Evolutionary conservation across 2,113 vertebrate genomes (phyloP).

Genomic region (Platysteira castanea): DNA sequence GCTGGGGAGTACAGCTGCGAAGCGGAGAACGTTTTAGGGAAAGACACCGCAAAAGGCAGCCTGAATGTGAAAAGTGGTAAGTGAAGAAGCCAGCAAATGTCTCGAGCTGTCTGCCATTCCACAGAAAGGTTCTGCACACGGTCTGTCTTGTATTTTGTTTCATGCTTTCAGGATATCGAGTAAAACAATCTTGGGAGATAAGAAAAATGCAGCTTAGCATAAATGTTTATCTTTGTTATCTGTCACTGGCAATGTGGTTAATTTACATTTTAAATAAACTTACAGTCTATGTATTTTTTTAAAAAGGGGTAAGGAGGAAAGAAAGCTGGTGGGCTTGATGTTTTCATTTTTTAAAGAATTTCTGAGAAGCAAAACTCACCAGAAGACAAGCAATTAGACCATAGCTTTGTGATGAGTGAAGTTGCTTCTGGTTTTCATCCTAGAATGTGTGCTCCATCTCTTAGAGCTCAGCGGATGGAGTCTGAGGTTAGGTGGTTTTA

Average conservation of each 20-base stretch:
- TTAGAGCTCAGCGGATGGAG: conserved; percentile 36
- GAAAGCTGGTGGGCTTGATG: not conserved
- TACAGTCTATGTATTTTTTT: conserved; percentile 51
- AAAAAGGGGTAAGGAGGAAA: conserved; percentile 43
- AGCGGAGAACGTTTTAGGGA: conserved; percentile 90
- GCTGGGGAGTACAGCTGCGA: conserved; percentile 97
- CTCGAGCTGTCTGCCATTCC: conserved; percentile 12
- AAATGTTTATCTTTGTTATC: conserved; percentile 77
- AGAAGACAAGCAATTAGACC: conserved; percentile 34
- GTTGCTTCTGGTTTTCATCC: conserved; percentile 49
- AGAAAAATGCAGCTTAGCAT: conserved; percentile 70
- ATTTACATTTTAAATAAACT: conserved; percentile 71
- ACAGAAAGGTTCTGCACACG: conserved; percentile 25
- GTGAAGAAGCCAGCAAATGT: conserved; percentile 67
- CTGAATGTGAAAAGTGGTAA: conserved; percentile 94
- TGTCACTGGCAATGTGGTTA: conserved; percentile 64
- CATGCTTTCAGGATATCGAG: conserved; percentile 38
- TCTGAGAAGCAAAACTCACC: conserved; percentile 55
- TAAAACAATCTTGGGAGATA: conserved; percentile 51
- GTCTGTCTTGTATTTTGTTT: conserved; percentile 40
- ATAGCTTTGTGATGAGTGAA: conserved; percentile 49
- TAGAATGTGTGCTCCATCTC: conserved; percentile 53
- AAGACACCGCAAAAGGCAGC: conserved; percentile 85
- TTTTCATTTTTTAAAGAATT: conserved; percentile 68
- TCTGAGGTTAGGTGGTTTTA: conserved; percentile 50